Evolutionary conservation across 2,113 vertebrate species (phyloP), one percentile per base, ranked within the genome.

Genomic region (Irena cyanogastra): DNA sequence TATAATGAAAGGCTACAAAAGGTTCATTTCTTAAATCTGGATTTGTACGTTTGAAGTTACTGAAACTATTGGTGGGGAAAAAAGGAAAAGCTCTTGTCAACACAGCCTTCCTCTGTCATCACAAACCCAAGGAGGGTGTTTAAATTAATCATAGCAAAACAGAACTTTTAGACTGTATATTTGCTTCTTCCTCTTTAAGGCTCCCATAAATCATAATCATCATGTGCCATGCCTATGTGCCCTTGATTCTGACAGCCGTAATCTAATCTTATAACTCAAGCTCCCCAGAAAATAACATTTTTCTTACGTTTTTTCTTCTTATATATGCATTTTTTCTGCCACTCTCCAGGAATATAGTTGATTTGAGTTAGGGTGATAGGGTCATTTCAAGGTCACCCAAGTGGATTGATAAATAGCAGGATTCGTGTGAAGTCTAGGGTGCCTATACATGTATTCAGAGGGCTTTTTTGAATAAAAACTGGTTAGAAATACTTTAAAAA

Each of bases 161-260:
- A 95, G 61, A 97, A 97, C 63, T 96, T 97, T 96, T 87, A 90
- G 91, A 97, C 96, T 95, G 91, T 94, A 95, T 97, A 97, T 97
- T 97, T 96, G 97, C 97, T 97, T 97, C 84, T 93, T 83, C 83
- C 30, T 94, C 87, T 86, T 89, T 96, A 97, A 97, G 95, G 90
- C 70, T 95, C 87, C 89, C 94, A 98, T 98, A 97, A 97, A 97
- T 98, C 95, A 97, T 94, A 95, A 97, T 97, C 87, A 95, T 94
- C 88, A 83, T 91, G 56, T 96, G 82, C 77, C 78, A 96, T 93
- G 93, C 63, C 60, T 91, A 54, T 93, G 39, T 97, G 94, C 83
- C 96, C 95, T 97, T 96, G 95, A 96, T 97, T 97, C 79, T 96
- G 84, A 82, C 95, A 95, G 91, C 82, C 86, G 85, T 75, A 96